Base-by-base conservation (phyloP, 2,888 invertebrate species). In the Habroteleia sp. region DNA sequence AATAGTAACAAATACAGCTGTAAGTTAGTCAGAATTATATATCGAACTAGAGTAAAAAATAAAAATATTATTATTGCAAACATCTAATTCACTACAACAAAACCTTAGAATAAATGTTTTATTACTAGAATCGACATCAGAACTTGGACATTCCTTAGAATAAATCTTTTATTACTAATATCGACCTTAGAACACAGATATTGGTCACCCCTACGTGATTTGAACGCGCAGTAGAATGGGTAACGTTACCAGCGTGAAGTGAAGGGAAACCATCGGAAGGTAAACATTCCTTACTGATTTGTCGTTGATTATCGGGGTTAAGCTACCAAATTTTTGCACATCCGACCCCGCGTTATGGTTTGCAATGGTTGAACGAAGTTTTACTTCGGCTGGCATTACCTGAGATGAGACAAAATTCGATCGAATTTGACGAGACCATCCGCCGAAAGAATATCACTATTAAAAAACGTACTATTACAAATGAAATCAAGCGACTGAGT, bases 401-500 rank as follows among this genome's bases (percentile, higher is more conserved):
- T 14, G 46, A 0, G 83, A 84, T 16, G 4, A 10, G 0, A 77
- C 78, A 0, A 85, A 80, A 31, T 83, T 80, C 27, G 23, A 56
- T 0, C 69, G 78, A 29, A 79, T 81, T 0, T 31, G 77, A 0
- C 62, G 60, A 0, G 39, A 54, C 0, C 58, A 71, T n/a, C 79
- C 78, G 1, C 83, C 82, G 1, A 14, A 10, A 0, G 82, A 81
- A 37, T 39, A 39, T 1, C 65, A 10, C 2, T 52, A 50, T 20
- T n/a, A n/a, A n/a, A n/a, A n/a, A n/a, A n/a, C 20, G 4, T 0
- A 16, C 4, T 0, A 11, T 85, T 0, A 84, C 83, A 62, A 16
- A 23, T 0, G 79, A 0, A 89, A 80, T 84, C 0, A 42, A 48
- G 0, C 66, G 80, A 1, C 60, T 79, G 2, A 62, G 76, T 3